These are phyloP conservation scores for Prunella strophiata DNA, from an alignment of 2,797 vertebrate genomes.

Conservation along the genomic window DNA sequence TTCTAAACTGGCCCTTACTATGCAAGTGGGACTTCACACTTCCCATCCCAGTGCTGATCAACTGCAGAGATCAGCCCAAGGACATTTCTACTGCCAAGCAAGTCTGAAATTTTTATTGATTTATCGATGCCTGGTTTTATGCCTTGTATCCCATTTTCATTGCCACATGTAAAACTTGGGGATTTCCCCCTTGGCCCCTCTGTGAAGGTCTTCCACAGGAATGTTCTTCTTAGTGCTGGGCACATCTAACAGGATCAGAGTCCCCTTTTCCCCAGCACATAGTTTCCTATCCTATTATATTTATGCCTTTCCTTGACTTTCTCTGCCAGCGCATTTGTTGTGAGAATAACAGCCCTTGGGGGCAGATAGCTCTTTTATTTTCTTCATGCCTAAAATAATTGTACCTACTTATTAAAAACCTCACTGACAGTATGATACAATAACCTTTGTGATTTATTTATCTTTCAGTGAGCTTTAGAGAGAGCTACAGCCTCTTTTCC, in stretches of 20 bases:
- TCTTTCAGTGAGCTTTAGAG: conserved; percentile 33
- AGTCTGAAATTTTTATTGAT: background rate
- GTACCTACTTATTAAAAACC: conserved; percentile 47
- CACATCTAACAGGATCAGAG: background rate
- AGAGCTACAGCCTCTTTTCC: conserved; percentile 30
- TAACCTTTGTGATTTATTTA: conserved; percentile 58
- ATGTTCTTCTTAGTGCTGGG: background rate
- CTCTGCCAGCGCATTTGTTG: conserved; percentile 10
- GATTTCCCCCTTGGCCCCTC: accelerated
- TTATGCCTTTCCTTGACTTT: conserved; percentile 45
- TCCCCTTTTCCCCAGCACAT: background rate
- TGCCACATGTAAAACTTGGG: background rate
- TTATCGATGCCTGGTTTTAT: background rate
- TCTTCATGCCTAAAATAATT: conserved; percentile 16
- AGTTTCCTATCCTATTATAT: background rate
- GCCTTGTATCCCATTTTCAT: background rate
- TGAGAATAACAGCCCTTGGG: conserved; percentile 37
- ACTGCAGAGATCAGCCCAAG: background rate
- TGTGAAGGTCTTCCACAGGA: background rate
- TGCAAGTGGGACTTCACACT: background rate
- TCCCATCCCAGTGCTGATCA: background rate
- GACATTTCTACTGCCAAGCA: background rate
- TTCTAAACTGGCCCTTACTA: background rate
- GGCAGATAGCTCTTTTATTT: conserved; percentile 24
- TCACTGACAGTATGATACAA: conserved; percentile 25